phyloP scores from a whole-genome alignment of 2,888 invertebrate genomes.

The Torymus auratus region DNA sequence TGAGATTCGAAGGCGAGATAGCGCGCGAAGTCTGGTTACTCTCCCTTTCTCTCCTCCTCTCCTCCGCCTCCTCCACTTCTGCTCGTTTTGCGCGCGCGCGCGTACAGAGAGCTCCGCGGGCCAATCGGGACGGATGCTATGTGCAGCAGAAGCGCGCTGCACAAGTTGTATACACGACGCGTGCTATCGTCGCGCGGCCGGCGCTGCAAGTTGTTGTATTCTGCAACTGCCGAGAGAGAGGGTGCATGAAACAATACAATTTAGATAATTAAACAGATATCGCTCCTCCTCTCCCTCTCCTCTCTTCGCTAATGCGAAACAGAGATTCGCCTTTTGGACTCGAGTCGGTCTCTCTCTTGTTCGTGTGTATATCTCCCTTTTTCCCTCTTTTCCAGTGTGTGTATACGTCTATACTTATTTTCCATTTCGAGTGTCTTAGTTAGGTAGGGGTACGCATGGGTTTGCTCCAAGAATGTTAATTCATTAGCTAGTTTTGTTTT shows the following conservation, averaged over 20 bases:
- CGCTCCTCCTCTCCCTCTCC: conserved; percentile 53
- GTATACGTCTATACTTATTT: not conserved
- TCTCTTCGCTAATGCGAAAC: conserved; percentile 63
- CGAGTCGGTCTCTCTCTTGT: not conserved
- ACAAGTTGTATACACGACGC: conserved; percentile 25
- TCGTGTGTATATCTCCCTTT: too few relatives aligned
- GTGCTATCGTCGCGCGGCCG: conserved; percentile 13
- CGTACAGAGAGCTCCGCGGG: conserved; percentile 21
- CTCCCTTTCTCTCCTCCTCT: not conserved
- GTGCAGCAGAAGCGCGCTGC: not conserved
- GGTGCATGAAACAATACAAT: conserved; percentile 66
- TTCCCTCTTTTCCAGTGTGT: not conserved
- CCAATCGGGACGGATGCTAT: conserved; percentile 52
- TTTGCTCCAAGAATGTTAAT: too few relatives aligned
- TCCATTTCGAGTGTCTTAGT: not conserved
- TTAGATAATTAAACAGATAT: conserved; percentile 72
- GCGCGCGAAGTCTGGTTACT: conserved; percentile 48
- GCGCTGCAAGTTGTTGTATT: conserved; percentile 8
- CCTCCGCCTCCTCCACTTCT: not conserved
- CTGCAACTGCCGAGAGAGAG: conserved; percentile 25
- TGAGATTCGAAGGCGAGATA: conserved; percentile 56
- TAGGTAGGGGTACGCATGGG: not conserved
- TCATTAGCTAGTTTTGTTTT: too few relatives aligned
- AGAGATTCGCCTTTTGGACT: conserved; percentile 45
- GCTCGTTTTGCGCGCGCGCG: conserved; percentile 6